Evolutionary conservation across 2,113 vertebrate species (phyloP).

Genomic region (Lophochroa leadbeateri): DNA sequence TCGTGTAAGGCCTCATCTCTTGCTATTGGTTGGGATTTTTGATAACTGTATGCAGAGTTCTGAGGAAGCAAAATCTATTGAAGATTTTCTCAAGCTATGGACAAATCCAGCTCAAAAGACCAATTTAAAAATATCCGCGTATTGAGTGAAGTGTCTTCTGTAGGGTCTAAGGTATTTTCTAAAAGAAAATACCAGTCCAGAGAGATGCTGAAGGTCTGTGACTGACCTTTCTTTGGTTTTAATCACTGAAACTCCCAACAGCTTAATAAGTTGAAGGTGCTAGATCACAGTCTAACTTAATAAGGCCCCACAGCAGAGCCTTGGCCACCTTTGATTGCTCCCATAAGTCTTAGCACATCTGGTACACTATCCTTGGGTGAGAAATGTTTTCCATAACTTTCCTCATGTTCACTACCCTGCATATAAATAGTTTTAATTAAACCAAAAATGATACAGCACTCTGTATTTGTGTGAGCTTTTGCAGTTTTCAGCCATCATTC

Average conservation of each 20-base stretch:
- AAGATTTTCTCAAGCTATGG: constrained; percentile 75
- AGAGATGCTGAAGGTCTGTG: constrained; percentile 89
- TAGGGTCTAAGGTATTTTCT: constrained; percentile 80
- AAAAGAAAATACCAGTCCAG: constrained; percentile 90
- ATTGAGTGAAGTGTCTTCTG: constrained; percentile 88
- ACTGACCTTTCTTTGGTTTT: constrained; percentile 98
- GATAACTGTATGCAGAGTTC: constrained; percentile 83
- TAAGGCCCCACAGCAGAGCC: constrained; percentile 91
- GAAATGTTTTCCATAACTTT: constrained; percentile 98
- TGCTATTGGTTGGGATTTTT: constrained; percentile 77
- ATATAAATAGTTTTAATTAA: constrained; percentile 87
- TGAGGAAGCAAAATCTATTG: constrained; percentile 75
- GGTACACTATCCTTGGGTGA: constrained; percentile 91
- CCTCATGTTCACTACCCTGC: constrained; percentile 80
- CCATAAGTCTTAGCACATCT: constrained; percentile 98
- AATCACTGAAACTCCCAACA: constrained; percentile 98
- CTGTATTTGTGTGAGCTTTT: constrained; percentile 77
- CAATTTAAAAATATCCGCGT: constrained; percentile 81
- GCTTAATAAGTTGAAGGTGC: constrained; percentile 99
- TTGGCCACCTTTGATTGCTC: constrained; percentile 97
- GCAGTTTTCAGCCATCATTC: constrained; percentile 68
- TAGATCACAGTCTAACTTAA: constrained; percentile 97
- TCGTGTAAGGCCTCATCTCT: constrained; percentile 77
- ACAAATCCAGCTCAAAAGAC: constrained; percentile 82
- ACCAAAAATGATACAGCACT: constrained; percentile 80